phyloP scores from a whole-genome alignment of 2,888 invertebrate species.

The Chalcis sispes region DNA sequence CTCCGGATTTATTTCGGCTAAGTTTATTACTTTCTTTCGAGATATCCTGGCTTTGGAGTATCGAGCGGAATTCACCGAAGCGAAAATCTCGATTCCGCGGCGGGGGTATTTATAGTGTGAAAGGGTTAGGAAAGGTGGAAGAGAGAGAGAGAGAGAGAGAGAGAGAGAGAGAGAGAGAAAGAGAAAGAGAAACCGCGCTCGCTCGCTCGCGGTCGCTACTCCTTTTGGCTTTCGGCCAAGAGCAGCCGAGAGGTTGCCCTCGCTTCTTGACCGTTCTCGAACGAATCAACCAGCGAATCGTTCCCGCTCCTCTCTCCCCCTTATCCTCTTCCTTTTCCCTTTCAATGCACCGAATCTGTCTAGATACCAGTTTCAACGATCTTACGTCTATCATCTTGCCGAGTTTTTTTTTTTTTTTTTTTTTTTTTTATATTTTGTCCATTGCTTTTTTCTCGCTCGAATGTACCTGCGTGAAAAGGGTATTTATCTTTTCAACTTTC shows the following conservation, averaged over 20 bases:
- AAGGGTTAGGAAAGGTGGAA: constrained; percentile 44
- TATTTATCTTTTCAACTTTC: too few species aligned
- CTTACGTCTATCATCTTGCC: constrained; percentile 43
- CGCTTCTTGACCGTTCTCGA: constrained; percentile 36
- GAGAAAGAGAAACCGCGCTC: not conserved
- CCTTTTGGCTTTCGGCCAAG: too few species aligned
- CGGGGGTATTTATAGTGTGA: constrained; percentile 54
- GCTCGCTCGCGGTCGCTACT: constrained; percentile 29
- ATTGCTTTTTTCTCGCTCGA: too few species aligned
- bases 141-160: not conserved
- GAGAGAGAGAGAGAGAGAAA: not conserved
- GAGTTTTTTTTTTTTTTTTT: not conserved
- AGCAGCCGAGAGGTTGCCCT: too few species aligned
- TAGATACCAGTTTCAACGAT: constrained; percentile 51
- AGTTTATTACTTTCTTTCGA: constrained; percentile 48
- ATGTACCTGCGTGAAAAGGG: too few species aligned
- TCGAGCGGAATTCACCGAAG: constrained; percentile 53
- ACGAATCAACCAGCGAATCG: not conserved
- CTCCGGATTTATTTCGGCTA: constrained; percentile 34
- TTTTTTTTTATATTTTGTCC: not conserved
- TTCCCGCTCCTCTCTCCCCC: not conserved
- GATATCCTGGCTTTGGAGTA: constrained; percentile 39
- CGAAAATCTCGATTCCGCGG: constrained; percentile 53
- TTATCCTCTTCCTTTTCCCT: not conserved
- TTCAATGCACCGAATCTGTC: not conserved